Base-by-base conservation (phyloP, 2,888 invertebrate genomes). In the Apodemia zela region DNA sequence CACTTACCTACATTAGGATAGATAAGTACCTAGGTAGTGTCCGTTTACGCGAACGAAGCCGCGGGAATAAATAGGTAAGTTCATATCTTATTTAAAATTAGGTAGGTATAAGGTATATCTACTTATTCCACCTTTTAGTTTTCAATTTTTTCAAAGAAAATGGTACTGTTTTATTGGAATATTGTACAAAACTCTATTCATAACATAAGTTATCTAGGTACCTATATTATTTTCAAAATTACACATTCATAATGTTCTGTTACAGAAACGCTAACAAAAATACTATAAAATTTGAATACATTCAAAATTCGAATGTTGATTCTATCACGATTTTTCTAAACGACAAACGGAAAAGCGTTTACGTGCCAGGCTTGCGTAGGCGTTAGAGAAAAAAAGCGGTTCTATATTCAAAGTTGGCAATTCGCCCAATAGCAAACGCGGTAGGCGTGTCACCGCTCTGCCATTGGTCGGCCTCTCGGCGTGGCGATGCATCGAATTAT, bases 311-410 rank as follows among this genome's bases (percentile, higher is more conserved):
- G 25, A 57, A 57, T 29, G 54, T 57, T 45, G 25, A 29, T 57
- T 57, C 15, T 29, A 15, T 57, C 54, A 57, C 25, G 21, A 69
- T 70, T 71, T 71, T 67, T 67, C 70, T 69, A 61, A 42, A 63
- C 66, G 64, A 74, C 69, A 61, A 42, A 63, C 66, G 64, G 75
- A 74, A 76, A 73, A 73, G 70, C 67, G 65, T 70, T 70, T 70
- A 69, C 73, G 70, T 68, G 71, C 67, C 71, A 76, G 82, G 82
- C 82, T 84, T 81, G 76, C 80, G 90, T 86, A 90, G 90, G 90
- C 90, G 90, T 89, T 85, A 87, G 85, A 85, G 85, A 84, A 81
- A 84, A 76, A 78, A 89, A 89, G 86, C 77, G 89, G 87, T 89
- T 90, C 87, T 90, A 87, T 87, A 89, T 88, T 88, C 88, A 89